Evolutionary conservation across 2,113 vertebrate genomes (phyloP), one percentile per base, ranked within the genome.

Genomic region (Elephas maximus): DNA sequence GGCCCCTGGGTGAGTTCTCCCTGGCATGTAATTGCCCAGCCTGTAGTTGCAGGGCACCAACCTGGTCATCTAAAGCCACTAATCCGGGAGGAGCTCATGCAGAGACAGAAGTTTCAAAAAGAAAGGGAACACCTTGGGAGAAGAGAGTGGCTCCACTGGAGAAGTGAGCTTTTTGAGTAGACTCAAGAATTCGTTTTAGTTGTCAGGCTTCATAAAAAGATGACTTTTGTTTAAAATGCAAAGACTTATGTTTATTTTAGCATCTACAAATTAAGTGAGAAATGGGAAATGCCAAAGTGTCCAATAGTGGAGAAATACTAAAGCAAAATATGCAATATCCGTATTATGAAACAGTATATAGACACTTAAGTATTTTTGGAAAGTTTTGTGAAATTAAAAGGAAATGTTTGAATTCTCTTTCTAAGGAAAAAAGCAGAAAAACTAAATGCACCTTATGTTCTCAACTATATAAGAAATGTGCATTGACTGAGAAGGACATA

Each of bases 191-290:
- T 93, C 45, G 4, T 90, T 94, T 83, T 30, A 41, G 18, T 51
- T 78, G 67, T 57, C 53, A 91, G 67, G 69, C 45, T 78, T 91
- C 10, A 74, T 37, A 62, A 48, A 73, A 71, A 84, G 20, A 67
- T 88, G 33, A 20, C 44, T 93, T 95, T 77, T 74, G 65, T 74
- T 69, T 96, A 94, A 88, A 78, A 90, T 69, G 77, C 28, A 89
- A 89, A 81, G 53, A 51, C 26, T 6, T 12, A 15, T 65, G 57
- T 74, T 93, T 90, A 87, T 65, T 92, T 93, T 12, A 62, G 11
- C 67, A 76, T 79, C 63, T 91, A 88, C 51, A 86, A 91, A 82
- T 51, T 37, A 91, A 82, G 21, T 37, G 44, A 93, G 41, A 93
- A 85, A 84, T 15, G 73, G 18, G 23, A 90, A 84, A 63, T 93